Evolutionary conservation across 2,797 vertebrate species (phyloP).

Genomic region (Syngnathus rostellatus): DNA sequence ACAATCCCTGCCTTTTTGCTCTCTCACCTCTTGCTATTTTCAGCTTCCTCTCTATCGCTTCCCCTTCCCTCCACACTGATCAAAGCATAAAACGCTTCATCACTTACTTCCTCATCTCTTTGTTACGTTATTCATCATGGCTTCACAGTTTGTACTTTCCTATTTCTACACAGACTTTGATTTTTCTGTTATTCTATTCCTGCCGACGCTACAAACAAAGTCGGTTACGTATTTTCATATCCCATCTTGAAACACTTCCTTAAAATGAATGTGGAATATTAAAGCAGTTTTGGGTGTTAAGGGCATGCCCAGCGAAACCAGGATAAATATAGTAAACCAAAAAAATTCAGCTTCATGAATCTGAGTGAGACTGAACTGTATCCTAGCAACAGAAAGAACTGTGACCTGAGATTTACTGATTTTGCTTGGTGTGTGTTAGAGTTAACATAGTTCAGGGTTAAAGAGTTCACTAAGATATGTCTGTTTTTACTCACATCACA

Average conservation of each 20-base stretch:
- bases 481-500: not conserved
- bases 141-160: not conserved
- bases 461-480: not conserved
- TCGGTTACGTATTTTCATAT: not conserved
- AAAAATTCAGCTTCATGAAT: not conserved
- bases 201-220: not conserved
- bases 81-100: not conserved
- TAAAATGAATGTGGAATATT: not conserved
- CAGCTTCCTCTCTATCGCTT: constrained; percentile 2
- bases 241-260: not conserved
- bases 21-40: constrained; percentile 2
- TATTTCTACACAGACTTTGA: not conserved
- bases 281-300: not conserved
- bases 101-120: not conserved
- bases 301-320: not conserved
- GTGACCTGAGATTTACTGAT: constrained; percentile 3
- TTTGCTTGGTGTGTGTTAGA: not conserved
- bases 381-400: constrained; percentile 6
- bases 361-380: not conserved
- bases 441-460: not conserved
- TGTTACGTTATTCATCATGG: not conserved
- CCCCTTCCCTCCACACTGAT: not conserved
- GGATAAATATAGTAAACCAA: not conserved
- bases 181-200: not conserved
- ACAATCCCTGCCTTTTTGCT: not conserved